A percentile compares a stretch with the other conserved stretches of the same genome.
Evolutionary conservation across 2,113 vertebrate species (phyloP).

Genomic region (Pogona vitticeps): DNA sequence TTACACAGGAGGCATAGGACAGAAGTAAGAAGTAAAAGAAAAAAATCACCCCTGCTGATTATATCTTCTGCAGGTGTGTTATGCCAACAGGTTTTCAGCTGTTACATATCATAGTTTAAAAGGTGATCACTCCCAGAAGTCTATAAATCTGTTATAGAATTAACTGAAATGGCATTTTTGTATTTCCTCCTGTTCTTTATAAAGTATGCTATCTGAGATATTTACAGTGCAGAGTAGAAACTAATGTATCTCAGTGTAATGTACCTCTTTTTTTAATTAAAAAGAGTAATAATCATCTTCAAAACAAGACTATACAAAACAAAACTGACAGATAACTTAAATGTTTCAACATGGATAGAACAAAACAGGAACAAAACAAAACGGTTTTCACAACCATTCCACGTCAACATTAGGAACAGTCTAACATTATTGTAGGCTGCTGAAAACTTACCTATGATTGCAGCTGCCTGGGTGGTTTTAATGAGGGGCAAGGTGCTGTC

Average conservation of each 20-base stretch:
- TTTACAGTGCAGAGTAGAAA: neutral
- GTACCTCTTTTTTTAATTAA: neutral
- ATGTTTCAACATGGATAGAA: neutral
- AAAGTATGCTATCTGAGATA: neutral
- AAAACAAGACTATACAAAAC: neutral
- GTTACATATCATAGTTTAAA: too few species aligned
- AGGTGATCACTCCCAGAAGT: too few species aligned
- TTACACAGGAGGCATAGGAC: too few species aligned
- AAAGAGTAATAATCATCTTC: neutral
- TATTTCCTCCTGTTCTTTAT: too few species aligned
- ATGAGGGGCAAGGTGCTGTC: conserved; percentile 97
- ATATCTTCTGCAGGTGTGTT: too few species aligned
- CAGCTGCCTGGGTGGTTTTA: conserved; percentile 95
- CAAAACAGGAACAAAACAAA: neutral
- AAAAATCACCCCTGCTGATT: too few species aligned
- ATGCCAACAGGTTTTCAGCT: too few species aligned
- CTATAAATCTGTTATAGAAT: too few species aligned
- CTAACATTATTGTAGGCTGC: neutral
- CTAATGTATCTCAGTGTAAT: neutral
- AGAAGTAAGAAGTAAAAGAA: too few species aligned
- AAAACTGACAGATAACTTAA: neutral
- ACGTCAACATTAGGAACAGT: neutral
- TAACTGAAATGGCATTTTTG: too few species aligned
- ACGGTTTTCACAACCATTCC: neutral
- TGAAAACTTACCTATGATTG: conserved; percentile 86